These are phyloP conservation scores for Chloebia gouldiae DNA, from an alignment of 2,113 vertebrate genomes.

Conservation along the genomic window DNA sequence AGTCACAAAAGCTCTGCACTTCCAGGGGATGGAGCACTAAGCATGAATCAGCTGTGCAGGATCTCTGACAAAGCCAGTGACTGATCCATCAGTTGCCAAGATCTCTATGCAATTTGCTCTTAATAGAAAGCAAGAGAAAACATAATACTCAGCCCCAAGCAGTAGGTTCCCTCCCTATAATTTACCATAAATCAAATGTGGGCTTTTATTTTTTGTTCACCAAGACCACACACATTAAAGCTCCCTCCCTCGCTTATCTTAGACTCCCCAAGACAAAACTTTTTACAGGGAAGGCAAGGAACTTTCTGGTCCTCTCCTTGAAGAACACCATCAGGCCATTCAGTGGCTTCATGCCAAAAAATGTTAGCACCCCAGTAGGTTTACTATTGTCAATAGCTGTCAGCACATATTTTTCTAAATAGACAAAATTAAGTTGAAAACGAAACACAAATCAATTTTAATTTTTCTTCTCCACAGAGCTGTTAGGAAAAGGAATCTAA, in stretches of 20 bases:
- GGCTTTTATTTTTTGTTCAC: background rate
- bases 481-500: background rate
- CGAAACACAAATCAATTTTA: background rate
- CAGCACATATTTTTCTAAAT: background rate
- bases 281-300: background rate
- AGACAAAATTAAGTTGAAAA: background rate
- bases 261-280: background rate
- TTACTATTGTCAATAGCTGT: background rate
- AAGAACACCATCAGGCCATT: background rate
- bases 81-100: background rate
- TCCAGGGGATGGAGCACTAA: background rate
- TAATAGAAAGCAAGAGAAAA: background rate
- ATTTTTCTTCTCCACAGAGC: background rate
- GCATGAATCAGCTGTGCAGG: background rate
- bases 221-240: background rate
- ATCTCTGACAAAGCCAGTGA: background rate
- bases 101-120: background rate
- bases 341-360: background rate
- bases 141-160: background rate
- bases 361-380: background rate
- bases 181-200: background rate
- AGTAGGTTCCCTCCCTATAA: background rate
- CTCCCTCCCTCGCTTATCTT: background rate
- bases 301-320: background rate
- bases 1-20: fast-evolving